Evolutionary conservation across 2,113 vertebrate species (phyloP).

Genomic region (Mola mola): DNA sequence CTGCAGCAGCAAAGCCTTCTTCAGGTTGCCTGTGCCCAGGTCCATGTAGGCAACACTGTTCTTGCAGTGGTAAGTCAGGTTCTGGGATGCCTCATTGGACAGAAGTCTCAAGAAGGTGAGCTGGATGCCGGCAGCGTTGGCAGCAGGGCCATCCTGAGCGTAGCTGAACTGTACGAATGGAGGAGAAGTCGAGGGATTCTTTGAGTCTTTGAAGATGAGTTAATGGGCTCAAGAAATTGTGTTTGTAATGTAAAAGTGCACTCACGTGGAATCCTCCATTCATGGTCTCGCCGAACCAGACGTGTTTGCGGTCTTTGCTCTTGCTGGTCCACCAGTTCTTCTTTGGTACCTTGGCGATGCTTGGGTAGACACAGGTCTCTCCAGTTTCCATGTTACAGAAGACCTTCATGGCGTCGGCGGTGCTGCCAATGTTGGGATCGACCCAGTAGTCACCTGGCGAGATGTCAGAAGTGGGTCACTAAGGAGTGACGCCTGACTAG

Average conservation of each 20-base stretch:
- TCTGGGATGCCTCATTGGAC: constrained; percentile 94
- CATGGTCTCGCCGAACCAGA: constrained; percentile 97
- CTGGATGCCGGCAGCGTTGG: constrained; percentile 89
- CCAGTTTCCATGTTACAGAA: constrained; percentile 98
- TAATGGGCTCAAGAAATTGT: background rate
- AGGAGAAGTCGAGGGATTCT: background rate
- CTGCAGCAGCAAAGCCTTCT: constrained; percentile 94
- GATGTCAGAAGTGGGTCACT: background rate
- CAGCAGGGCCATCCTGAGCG: constrained; percentile 85
- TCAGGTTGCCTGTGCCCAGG: constrained; percentile 89
- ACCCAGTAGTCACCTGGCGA: constrained; percentile 95
- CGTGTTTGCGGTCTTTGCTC: constrained; percentile 90
- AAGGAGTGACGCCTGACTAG: background rate
- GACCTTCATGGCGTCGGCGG: constrained; percentile 93
- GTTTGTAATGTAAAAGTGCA: background rate
- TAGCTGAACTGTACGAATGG: constrained; percentile 89
- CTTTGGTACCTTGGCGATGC: constrained; percentile 86
- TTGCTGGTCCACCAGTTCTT: constrained; percentile 99
- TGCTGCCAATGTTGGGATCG: constrained; percentile 96
- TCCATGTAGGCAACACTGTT: constrained; percentile 99
- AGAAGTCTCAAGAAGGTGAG: constrained; percentile 96
- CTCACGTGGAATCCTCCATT: constrained; percentile 95
- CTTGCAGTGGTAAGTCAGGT: constrained; percentile 98
- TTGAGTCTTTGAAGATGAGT: background rate
- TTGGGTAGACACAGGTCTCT: constrained; percentile 94